Evolutionary conservation across 2,113 vertebrate species (phyloP).

Genomic region (Promerops cafer): DNA sequence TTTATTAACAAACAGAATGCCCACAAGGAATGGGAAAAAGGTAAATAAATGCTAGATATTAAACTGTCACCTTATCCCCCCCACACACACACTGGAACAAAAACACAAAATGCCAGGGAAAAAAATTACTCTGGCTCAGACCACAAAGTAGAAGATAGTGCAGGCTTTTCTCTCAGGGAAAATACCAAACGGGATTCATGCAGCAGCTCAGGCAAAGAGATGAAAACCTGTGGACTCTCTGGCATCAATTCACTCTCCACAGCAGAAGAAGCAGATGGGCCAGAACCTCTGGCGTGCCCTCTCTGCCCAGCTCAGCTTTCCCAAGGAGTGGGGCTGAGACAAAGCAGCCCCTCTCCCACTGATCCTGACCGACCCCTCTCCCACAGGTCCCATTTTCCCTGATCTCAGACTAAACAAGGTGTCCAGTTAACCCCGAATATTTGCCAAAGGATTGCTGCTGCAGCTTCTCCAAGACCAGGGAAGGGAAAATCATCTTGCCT

Average conservation of each 20-base stretch:
- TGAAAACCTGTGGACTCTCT: fast-evolving
- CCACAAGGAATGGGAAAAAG: neutral
- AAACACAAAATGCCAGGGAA: neutral
- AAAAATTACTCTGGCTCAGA: neutral
- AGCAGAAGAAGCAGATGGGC: neutral
- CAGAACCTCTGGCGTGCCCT: fast-evolving
- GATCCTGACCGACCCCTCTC: neutral
- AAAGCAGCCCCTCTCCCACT: fast-evolving
- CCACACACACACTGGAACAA: fast-evolving
- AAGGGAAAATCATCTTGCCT: too few relatives aligned
- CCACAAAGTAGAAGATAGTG: neutral
- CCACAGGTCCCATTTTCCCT: neutral
- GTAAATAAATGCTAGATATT: neutral
- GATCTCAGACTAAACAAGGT: neutral
- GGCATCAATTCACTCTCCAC: fast-evolving
- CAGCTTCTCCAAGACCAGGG: neutral
- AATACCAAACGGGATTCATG: neutral
- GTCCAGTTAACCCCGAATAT: fast-evolving
- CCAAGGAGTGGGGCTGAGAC: fast-evolving
- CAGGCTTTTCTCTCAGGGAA: neutral
- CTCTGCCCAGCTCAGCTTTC: fast-evolving
- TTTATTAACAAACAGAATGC: neutral
- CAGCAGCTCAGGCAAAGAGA: neutral
- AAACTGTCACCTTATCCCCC: neutral
- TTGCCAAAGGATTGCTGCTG: neutral